phyloP scores from a whole-genome alignment of 2,888 invertebrate species.

The Formica aserva region DNA sequence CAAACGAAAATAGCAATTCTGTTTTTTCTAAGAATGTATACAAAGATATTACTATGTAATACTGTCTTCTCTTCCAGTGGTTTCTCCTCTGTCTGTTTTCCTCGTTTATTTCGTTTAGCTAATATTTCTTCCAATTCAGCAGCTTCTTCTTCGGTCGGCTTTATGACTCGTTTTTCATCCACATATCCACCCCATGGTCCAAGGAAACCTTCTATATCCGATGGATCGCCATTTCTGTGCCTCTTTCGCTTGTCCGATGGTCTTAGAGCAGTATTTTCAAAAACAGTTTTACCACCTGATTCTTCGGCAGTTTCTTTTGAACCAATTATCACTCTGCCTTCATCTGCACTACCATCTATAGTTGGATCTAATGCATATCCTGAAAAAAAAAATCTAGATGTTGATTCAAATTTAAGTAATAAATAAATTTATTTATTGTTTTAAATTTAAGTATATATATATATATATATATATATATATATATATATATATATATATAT shows the following conservation, averaged over 20 bases:
- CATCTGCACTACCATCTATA: constrained; percentile 88
- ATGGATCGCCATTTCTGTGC: constrained; percentile 94
- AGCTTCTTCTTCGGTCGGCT: constrained; percentile 97
- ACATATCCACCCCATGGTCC: constrained; percentile 99
- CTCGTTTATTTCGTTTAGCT: constrained; percentile 95
- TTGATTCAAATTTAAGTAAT: constrained; percentile 1
- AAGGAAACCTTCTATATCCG: constrained; percentile 97
- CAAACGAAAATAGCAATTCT: neutral
- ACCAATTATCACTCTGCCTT: constrained; percentile 87
- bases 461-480: too few relatives aligned
- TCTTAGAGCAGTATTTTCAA: constrained; percentile 92
- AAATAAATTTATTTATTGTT: neutral
- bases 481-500: too few relatives aligned
- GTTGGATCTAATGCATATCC: constrained; percentile 98
- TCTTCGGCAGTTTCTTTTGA: constrained; percentile 91
- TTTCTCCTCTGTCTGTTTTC: constrained; percentile 94
- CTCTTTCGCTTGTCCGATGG: constrained; percentile 93
- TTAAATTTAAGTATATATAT: too few relatives aligned
- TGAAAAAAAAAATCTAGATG: constrained; percentile 66
- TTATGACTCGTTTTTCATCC: constrained; percentile 95
- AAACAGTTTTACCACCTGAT: constrained; percentile 94
- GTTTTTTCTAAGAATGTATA: neutral
- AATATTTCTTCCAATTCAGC: constrained; percentile 97
- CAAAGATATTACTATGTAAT: constrained; percentile 88
- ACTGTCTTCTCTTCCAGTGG: constrained; percentile 98